Evolutionary conservation across 2,113 vertebrate species (phyloP), one percentile per base, ranked within the genome.

Genomic region (Rynchops niger): DNA sequence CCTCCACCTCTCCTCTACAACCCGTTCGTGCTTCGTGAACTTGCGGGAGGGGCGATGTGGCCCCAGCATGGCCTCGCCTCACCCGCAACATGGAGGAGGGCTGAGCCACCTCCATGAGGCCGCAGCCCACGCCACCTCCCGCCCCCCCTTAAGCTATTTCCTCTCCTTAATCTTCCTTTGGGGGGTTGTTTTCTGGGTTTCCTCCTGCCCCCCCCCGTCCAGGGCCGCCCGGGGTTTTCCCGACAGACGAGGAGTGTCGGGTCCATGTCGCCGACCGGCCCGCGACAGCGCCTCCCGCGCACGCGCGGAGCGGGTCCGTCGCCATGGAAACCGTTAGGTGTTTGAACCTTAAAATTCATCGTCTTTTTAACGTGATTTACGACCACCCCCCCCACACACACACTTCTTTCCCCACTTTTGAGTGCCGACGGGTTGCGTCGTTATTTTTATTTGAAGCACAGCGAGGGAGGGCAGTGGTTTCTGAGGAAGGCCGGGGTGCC

Each of bases 231-330:
- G 1, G 10, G 20, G 7, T 12, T 45, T 21, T 23, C 66, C 40
- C 6, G 4, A 7, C 29, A n/a, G 5, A 4, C 2, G 0, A 34
- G 3, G n/a, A 17, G 6, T 13, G 19, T 22, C 8, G 9, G 4
- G 6, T 14, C 34, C 17, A 5, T 4, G 19, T 6, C 27, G 5
- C 40, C 13, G 2, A 12, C 34, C 5, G 5, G 10, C 27, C 25
- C 4, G 3, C 49, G 6, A 14, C 26, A 14, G 23, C 52, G 25
- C 27, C 32, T 43, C 36, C 50, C 22, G 4, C 9, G 4, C 40
- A 58, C 1, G 27, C 9, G 8, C 8, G 10, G 61, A 50, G 32
- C 15, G 4, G 23, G 38, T 38, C 25, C 8, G 3, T 71, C 17
- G 2, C 76, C 26, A 7, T 36, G 79, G 93, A 73, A 88, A 86